Base-by-base conservation (phyloP, 2,888 invertebrate genomes). In the Melanophora roralis region DNA sequence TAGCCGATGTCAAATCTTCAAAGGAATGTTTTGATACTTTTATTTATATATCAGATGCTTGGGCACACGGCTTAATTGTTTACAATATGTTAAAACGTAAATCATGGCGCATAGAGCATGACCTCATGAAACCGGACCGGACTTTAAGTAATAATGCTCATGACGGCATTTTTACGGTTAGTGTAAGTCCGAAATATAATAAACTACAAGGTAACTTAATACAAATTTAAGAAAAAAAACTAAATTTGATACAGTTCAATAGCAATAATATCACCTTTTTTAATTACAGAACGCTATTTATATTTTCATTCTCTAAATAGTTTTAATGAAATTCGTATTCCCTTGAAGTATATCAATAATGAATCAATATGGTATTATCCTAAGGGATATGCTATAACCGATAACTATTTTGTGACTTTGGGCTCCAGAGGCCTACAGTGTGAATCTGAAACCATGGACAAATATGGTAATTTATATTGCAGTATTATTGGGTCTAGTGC, bases 401-500 rank as follows among this genome's bases (percentile, higher is more conserved):
- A 53, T 12, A 85, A 91, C 57, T 88, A 91, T 19, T 93, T 93
- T 85, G 88, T 90, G 27, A 85, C 92, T 57, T 92, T 93, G 78
- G 89, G 91, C 51, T 88, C 89, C 77, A 90, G 92, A 62, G 91
- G 95, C 68, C 92, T 93, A 0, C 96, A 96, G 87, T 91, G 94
- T 12, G 95, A 94, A 9, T 93, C 95, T 0, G 92, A 95, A 89
- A 94, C 93, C 0, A 94, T 95, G 88, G 94, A 95, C 84, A 91
- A 91, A 36, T 91, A 93, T 57, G 95, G 95, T 0, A 91, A 95
- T 73, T 89, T 95, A 81, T 95, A 92, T 86, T 95, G 94, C 85
- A 95, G 95, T 0, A 87, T 94, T 2, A 91, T 94, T 89, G 91
- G 92, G 0, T 92, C 94, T 11, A 92, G 93, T 5, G 92, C 94